phyloP scores from a whole-genome alignment of 2,113 vertebrate genomes.

The Stercorarius parasiticus region DNA sequence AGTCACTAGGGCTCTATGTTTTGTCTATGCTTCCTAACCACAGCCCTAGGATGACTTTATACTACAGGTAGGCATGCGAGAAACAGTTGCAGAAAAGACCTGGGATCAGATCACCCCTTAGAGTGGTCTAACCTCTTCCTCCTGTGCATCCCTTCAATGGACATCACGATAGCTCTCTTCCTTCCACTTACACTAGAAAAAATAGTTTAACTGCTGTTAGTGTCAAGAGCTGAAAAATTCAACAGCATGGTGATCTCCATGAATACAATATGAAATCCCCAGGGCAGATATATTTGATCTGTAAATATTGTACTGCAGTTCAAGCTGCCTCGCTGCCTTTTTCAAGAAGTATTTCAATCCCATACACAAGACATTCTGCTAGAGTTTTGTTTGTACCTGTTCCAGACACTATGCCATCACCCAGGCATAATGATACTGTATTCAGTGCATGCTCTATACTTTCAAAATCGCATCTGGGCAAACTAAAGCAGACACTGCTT shows the following conservation, averaged over 20 bases:
- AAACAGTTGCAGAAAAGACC: not conserved
- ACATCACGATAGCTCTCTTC: not conserved
- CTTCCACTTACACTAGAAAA: not conserved
- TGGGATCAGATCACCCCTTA: not conserved
- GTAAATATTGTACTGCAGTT: not conserved
- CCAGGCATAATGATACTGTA: rapidly evolving
- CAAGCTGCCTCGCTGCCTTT: not conserved
- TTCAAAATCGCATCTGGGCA: not conserved
- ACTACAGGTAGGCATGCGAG: not conserved
- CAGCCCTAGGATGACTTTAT: not conserved
- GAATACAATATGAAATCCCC: not conserved
- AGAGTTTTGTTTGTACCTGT: not conserved
- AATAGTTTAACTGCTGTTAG: not conserved
- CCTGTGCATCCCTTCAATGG: not conserved
- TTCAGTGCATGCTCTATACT: not conserved
- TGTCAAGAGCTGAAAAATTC: not conserved
- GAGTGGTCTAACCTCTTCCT: not conserved
- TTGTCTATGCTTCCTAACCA: not conserved
- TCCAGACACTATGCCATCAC: not conserved
- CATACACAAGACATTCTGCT: not conserved
- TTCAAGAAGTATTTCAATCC: not conserved
- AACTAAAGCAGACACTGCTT: not conserved
- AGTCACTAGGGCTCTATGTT: not conserved
- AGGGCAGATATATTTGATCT: not conserved
- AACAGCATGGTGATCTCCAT: not conserved